Conservation (phyloP, 2,113 vertebrate species). For the Chionomys nivalis region DNA sequence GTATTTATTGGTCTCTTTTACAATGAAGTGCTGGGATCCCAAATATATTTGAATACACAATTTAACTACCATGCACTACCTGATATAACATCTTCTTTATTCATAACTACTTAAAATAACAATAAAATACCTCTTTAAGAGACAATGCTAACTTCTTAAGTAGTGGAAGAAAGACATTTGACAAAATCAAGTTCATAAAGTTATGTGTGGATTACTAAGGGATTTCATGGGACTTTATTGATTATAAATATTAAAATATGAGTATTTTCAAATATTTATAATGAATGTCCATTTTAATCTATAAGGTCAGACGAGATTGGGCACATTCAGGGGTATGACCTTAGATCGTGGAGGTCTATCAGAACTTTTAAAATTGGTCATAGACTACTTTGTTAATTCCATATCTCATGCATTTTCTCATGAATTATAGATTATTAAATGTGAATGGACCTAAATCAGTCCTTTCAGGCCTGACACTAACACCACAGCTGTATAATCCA, state of each 20-base stretch:
- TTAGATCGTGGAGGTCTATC: not conserved
- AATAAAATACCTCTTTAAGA: not conserved
- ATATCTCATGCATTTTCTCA: not conserved
- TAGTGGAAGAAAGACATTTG: not conserved
- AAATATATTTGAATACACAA: not conserved
- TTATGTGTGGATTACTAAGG: not conserved
- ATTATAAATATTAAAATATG: not conserved
- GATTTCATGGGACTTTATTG: not conserved
- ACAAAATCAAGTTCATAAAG: not conserved
- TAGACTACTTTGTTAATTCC: not conserved
- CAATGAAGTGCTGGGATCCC: not conserved
- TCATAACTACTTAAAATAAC: not conserved
- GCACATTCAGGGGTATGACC: too few relatives aligned
- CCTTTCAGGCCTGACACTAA: rapidly evolving
- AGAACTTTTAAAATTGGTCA: not conserved
- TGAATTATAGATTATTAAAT: not conserved
- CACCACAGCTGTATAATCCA: not conserved
- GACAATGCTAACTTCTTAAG: not conserved
- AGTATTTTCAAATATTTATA: not conserved
- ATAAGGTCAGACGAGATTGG: not conserved
- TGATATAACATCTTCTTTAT: not conserved
- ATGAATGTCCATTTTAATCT: conserved; percentile 16
- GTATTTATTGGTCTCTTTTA: not conserved
- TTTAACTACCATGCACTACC: not conserved
- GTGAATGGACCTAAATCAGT: not conserved